Evolutionary conservation across 2,888 invertebrate species (phyloP), one percentile per base, ranked within the genome.

Genomic region (Rotaria macrura): DNA sequence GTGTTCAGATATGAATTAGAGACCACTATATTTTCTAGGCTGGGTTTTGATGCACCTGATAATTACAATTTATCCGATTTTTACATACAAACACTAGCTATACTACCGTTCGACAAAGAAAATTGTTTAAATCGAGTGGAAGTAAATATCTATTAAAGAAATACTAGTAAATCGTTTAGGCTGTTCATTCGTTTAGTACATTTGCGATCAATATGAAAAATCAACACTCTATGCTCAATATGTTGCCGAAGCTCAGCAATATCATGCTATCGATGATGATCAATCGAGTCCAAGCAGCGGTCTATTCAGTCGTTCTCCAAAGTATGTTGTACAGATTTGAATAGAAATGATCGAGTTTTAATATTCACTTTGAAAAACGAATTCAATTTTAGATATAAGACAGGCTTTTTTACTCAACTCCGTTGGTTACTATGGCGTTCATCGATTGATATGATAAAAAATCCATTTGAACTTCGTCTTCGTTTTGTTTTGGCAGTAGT

Each of bases 51-150:
- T 0, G 91, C 91, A 90, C 96, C 96, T 0, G 93, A 93, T 7
- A 96, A 96, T 90, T 96, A 95, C 91, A 97, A 96, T 90, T 96
- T 96, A 5, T 96, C 96, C 0, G 96, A 97, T 91, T 95, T 94
- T 91, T 96, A 94, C 90, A 94, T 96, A 79, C 95, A 96, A 89
- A 93, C 95, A 10, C 91, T 96, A 87, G 95, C 96, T 0, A 93
- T 96, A 5, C 93, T 94, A 6, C 95, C 96, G 0, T 94, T 94
- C 0, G 92, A 94, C n/a, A 95, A 96, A 90, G 93, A 93, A 84
- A 93, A 94, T 10, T 95, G 95, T 57, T 92, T 94, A 57, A 93
- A 94, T 87, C 94, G 94, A 83, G 89, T 90, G 74, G 38, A 86
- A 74, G 86, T 72, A 79, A 79, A 25, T 10, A 65, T 6, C 3